Conservation (phyloP, 2,888 invertebrate genomes). For the Plagodis pulveraria region DNA sequence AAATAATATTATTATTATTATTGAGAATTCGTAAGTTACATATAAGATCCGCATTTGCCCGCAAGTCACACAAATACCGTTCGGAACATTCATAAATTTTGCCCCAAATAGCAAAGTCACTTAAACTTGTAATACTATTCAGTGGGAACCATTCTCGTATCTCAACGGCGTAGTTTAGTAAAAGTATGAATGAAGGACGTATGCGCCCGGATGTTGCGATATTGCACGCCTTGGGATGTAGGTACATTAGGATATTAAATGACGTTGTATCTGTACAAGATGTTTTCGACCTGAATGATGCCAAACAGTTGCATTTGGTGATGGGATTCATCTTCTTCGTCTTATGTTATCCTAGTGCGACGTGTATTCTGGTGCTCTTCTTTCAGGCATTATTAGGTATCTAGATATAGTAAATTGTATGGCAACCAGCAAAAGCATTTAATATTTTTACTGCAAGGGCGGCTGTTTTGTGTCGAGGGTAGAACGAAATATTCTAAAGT, state of each 20-base stretch:
- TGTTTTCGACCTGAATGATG: too few species aligned
- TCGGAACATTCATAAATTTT: background rate
- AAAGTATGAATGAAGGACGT: constrained; percentile 58
- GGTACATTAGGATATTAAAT: background rate
- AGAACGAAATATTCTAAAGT: too few species aligned
- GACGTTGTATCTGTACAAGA: background rate
- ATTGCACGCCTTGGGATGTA: constrained; percentile 23
- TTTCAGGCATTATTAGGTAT: background rate
- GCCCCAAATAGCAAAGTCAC: background rate
- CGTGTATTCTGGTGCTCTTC: background rate
- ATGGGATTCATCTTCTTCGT: too few species aligned
- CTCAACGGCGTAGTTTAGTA: constrained; percentile 40
- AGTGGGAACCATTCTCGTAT: constrained; percentile 29
- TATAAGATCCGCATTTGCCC: background rate
- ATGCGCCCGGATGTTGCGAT: constrained; percentile 51
- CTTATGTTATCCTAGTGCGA: too few species aligned
- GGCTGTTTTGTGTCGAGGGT: too few species aligned
- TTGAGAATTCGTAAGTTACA: background rate
- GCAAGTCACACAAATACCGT: background rate
- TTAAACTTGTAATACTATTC: constrained; percentile 5
- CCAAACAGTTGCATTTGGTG: too few species aligned
- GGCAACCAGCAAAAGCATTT: too few species aligned
- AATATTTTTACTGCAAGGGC: too few species aligned
- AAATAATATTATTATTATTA: too few species aligned
- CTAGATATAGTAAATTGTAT: too few species aligned